Conservation (phyloP, 2,888 invertebrate species). For the Sabatieria punctata region DNA sequence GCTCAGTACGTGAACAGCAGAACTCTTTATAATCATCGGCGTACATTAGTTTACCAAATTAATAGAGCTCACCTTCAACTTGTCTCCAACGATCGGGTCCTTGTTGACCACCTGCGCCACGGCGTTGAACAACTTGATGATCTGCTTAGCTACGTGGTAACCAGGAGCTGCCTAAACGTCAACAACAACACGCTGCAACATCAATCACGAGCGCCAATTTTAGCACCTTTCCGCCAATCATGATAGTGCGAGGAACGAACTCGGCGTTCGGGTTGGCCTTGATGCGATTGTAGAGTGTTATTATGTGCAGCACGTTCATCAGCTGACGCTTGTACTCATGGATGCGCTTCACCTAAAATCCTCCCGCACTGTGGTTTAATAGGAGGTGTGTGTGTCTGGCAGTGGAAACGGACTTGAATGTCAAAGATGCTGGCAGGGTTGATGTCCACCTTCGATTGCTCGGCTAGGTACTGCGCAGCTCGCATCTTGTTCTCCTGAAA, state of each 20-base stretch:
- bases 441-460: slow-evolving; percentile 67
- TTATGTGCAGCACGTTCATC: slow-evolving; percentile 80
- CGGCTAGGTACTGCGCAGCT: slow-evolving; percentile 63
- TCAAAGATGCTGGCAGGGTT: slow-evolving; percentile 94
- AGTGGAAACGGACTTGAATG: slow-evolving; percentile 41
- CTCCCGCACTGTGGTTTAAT: not conserved
- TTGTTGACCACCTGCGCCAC: slow-evolving; percentile 88
- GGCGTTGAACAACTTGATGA: slow-evolving; percentile 83
- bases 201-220: no score
- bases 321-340: slow-evolving; percentile 98
- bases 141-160: slow-evolving; percentile 93
- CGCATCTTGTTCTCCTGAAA: slow-evolving; percentile 72
- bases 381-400: no score
- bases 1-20: no score
- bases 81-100: slow-evolving; percentile 93
- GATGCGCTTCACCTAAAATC: slow-evolving; percentile 79
- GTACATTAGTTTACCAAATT: no score
- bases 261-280: slow-evolving; percentile 71
- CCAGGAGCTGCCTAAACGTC: slow-evolving; percentile 83
- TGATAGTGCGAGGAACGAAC: slow-evolving; percentile 78
- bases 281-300: slow-evolving; percentile 75
- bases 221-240: slow-evolving; percentile 62
- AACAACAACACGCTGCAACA: no score
- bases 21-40: no score
- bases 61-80: slow-evolving; percentile 51